phyloP scores from a whole-genome alignment of 2,888 invertebrate species.

The Eurytoma californica region DNA sequence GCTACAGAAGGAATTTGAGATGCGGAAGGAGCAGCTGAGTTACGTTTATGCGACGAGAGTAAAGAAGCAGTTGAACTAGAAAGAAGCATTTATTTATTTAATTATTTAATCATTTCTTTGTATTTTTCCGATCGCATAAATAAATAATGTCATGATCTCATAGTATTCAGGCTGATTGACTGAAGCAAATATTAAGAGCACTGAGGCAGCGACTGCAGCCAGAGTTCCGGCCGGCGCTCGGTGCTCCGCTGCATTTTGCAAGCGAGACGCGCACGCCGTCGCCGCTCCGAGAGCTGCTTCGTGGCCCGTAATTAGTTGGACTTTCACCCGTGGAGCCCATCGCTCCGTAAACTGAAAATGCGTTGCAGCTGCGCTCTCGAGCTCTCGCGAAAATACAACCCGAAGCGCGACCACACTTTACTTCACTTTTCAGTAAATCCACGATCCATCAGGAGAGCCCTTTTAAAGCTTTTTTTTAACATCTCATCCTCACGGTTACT shows the following conservation, averaged over 20 bases:
- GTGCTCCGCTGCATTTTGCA: background rate
- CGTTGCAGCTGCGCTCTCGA: conserved; percentile 55
- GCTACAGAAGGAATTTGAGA: conserved; percentile 38
- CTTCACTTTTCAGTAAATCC: no score
- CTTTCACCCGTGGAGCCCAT: conserved; percentile 62
- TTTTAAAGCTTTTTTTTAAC: no score
- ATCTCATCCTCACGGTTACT: no score
- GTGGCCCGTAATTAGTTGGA: conserved; percentile 64
- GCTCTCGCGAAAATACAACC: background rate
- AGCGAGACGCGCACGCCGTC: background rate
- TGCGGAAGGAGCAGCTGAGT: conserved; percentile 37
- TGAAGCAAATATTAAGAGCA: no score
- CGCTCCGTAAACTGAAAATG: conserved; percentile 14
- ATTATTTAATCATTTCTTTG: conserved; percentile 1
- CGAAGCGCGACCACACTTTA: no score
- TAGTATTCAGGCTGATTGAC: background rate
- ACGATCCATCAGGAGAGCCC: no score
- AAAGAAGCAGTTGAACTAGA: background rate
- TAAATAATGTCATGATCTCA: no score
- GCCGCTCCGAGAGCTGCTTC: background rate
- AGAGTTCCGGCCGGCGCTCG: conserved; percentile 22
- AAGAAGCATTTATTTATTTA: background rate
- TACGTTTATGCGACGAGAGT: conserved; percentile 2
- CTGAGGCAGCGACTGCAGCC: background rate
- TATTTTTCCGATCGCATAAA: background rate